A percentile compares a stretch with the other conserved stretches of the same genome.
These are phyloP conservation scores for Mnemiopsis leidyi DNA, from an alignment of 37 sponge, comb jelly and placozoan genomes.

Conservation along the genomic window DNA sequence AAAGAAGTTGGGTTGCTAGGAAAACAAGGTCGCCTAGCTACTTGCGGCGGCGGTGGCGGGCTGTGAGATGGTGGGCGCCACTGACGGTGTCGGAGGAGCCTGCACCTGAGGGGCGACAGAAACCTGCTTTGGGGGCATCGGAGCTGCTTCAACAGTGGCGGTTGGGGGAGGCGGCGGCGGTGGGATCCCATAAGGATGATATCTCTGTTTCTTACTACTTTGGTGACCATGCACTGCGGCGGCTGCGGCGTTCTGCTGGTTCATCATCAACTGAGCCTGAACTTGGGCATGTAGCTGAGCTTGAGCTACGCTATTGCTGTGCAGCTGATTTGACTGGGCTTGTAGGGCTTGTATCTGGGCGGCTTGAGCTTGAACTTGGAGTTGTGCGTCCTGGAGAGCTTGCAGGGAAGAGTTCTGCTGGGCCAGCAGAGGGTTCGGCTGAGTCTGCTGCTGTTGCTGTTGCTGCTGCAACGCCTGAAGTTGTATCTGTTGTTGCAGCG, in stretches of 20 bases:
- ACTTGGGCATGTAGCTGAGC: conserved; percentile 50
- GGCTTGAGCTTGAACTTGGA: conserved; percentile 54
- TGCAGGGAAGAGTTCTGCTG: conserved; percentile 37
- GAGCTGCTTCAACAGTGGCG: not conserved
- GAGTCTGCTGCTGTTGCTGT: not conserved
- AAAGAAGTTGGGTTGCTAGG: not conserved
- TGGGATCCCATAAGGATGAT: conserved; percentile 30
- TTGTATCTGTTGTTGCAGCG: conserved; percentile 13
- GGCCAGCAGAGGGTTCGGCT: conserved; percentile 40
- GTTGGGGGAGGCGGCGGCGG: conserved; percentile 46
- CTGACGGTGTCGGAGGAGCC: conserved; percentile 28
- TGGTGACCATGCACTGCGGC: not conserved
- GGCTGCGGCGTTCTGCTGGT: not conserved
- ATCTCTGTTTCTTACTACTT: conserved; percentile 32
- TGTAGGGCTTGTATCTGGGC: conserved; percentile 55
- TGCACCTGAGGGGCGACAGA: conserved; percentile 61
- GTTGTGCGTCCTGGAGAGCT: conserved; percentile 54
- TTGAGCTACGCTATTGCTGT: conserved; percentile 38
- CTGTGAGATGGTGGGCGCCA: conserved; percentile 10
- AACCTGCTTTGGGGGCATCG: conserved; percentile 64
- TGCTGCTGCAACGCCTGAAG: conserved; percentile 2
- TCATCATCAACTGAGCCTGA: conserved; percentile 40
- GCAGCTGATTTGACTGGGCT: conserved; percentile 47
- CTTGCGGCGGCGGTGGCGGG: conserved; percentile 27
- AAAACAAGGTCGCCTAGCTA: not conserved